Conservation (phyloP, 1,140 invertebrate genomes). For the Drosophila sucinea region DNA sequence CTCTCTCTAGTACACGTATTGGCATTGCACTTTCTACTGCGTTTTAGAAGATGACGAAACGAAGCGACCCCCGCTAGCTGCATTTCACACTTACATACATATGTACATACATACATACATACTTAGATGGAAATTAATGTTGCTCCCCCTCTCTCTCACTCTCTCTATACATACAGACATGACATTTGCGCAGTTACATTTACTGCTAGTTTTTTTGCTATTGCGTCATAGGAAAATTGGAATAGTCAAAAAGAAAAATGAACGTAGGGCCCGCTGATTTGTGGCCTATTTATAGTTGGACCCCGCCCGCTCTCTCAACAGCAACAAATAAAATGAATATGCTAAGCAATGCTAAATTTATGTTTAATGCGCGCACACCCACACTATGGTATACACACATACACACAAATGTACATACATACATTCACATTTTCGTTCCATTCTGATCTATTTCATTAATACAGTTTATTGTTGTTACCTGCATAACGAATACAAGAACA, state of each 20-base stretch:
- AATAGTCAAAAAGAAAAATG: constrained; percentile 14
- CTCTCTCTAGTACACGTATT: constrained; percentile 50
- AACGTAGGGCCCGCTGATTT: not conserved
- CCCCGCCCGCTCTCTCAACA: constrained; percentile 19
- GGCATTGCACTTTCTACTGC: constrained; percentile 70
- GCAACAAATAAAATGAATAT: constrained; percentile 17
- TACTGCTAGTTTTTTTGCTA: constrained; percentile 66
- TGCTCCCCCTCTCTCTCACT: constrained; percentile 33
- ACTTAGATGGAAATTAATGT: too few relatives aligned
- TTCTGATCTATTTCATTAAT: not conserved
- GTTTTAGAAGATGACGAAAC: constrained; percentile 58
- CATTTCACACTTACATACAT: constrained; percentile 29
- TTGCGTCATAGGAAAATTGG: constrained; percentile 62
- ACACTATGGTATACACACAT: not conserved
- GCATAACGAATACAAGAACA: not conserved
- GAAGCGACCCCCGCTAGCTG: constrained; percentile 55
- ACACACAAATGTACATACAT: constrained; percentile 30
- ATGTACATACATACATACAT: too few relatives aligned
- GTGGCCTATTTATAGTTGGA: constrained; percentile 46
- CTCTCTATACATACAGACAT: constrained; percentile 19
- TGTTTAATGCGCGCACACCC: constrained; percentile 18
- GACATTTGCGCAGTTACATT: constrained; percentile 74
- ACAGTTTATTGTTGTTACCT: not conserved
- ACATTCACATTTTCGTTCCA: not conserved
- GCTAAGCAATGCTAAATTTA: constrained; percentile 10